Evolutionary conservation across 2,797 vertebrate species (phyloP), one percentile per base, ranked within the genome.

Genomic region (Ptychadena robeensis): DNA sequence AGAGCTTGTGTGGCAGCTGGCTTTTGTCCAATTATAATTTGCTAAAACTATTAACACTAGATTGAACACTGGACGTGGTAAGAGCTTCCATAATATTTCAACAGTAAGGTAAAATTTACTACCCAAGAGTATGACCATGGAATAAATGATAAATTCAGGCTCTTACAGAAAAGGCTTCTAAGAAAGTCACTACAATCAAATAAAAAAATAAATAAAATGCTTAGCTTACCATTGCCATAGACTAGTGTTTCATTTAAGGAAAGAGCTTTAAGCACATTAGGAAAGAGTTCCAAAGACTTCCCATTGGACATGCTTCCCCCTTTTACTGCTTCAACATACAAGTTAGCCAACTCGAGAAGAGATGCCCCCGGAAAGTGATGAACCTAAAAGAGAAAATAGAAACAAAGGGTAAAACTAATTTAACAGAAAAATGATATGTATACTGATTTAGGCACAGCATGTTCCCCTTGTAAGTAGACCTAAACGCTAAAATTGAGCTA

Each of bases 231-330:
- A 96, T 97, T 95, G 25, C 94, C 96, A 85, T 95, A 96, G 2
- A 91, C 88, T 84, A 98, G 79, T 7, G 87, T 88, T 80, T 98
- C 96, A 83, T 95, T 96, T 0, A 86, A 91, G 18, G 95, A 92
- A 67, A 99, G 87, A 0, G 95, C 95, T 2, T 95, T 96, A 4
- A 99, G 94, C 81, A 99, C 86, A 18, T 96, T 95, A 27, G 98
- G 96, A 65, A 99, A 93, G n/a, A 99, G 89, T 88, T 99, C 98
- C 93, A 99, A 88, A 44, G 98, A 97, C 66, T 96, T 98, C 28
- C 97, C 97, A 5, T 91, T 96, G 63, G 91, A 89, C 86, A 98
- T 93, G 86, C 88, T 94, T 65, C 96, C 95, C 0, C 89, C 91
- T 88, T 94, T 96, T 82, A 99, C 92, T 32, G 95, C 91, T 18